phyloP scores from a whole-genome alignment of 1,140 invertebrate species.

The Leptopilina boulardi region DNA sequence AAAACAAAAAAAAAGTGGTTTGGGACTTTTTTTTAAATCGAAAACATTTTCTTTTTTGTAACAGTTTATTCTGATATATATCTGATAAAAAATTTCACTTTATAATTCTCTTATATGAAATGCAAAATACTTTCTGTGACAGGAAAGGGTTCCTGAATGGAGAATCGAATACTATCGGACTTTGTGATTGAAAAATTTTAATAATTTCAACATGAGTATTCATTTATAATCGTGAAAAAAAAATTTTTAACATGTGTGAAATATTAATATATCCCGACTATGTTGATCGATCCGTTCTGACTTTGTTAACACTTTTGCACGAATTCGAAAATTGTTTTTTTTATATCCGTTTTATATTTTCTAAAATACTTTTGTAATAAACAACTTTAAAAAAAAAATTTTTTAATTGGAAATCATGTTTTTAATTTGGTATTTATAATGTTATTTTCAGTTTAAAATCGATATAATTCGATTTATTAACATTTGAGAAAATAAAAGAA shows the following conservation, averaged over 20 bases:
- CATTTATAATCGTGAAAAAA: background rate
- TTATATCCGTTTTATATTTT: too few relatives aligned
- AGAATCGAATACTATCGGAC: background rate
- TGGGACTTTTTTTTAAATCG: too few relatives aligned
- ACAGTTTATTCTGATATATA: background rate
- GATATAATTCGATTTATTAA: background rate
- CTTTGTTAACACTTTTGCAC: background rate
- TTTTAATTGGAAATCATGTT: too few relatives aligned
- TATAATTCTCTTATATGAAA: conserved; percentile 11
- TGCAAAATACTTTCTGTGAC: conserved; percentile 7
- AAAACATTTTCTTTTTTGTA: background rate
- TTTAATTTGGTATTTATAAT: too few relatives aligned
- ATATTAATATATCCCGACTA: background rate
- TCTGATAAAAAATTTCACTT: background rate
- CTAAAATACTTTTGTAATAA: too few relatives aligned
- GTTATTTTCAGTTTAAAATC: background rate
- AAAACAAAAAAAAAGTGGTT: too few relatives aligned
- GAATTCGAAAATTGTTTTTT: too few relatives aligned
- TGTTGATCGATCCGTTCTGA: background rate
- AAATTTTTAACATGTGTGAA: background rate
- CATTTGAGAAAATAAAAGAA: background rate
- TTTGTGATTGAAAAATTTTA: conserved; percentile 4
- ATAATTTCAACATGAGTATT: conserved; percentile 7
- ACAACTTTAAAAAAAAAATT: too few relatives aligned
- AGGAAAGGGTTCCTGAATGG: background rate